phyloP scores from a whole-genome alignment of 2,797 vertebrate genomes.

The Ataeniobius toweri region DNA sequence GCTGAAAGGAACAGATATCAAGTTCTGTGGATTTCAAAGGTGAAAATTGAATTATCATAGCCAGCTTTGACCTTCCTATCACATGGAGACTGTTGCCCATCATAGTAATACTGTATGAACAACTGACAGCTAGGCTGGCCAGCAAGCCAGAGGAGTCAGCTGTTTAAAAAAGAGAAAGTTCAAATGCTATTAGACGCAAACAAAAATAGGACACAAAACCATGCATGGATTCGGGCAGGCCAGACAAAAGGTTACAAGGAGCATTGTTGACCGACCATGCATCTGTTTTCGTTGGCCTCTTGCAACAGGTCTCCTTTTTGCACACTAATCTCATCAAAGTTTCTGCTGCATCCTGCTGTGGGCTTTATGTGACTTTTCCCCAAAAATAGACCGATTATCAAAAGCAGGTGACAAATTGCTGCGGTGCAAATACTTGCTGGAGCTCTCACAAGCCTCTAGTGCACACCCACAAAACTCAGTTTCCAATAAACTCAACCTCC shows the following conservation, averaged over 20 bases:
- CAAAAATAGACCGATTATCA: slow-evolving; percentile 56
- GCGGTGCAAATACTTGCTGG: slow-evolving; percentile 46
- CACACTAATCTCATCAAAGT: slow-evolving; percentile 44
- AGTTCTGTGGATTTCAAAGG: not conserved
- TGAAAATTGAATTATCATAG: slow-evolving; percentile 18
- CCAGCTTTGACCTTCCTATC: slow-evolving; percentile 23
- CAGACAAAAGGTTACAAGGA: slow-evolving; percentile 57
- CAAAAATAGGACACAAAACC: slow-evolving; percentile 55
- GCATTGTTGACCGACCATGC: slow-evolving; percentile 73
- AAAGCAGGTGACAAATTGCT: slow-evolving; percentile 58
- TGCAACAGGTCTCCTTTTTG: slow-evolving; percentile 47
- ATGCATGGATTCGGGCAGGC: slow-evolving; percentile 18
- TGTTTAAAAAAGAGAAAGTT: slow-evolving; percentile 11
- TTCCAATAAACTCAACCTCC: slow-evolving; percentile 67
- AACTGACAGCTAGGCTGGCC: slow-evolving; percentile 42
- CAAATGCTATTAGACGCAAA: slow-evolving; percentile 34
- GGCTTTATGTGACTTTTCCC: slow-evolving; percentile 43
- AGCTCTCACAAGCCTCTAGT: slow-evolving; percentile 38
- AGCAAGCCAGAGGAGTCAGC: slow-evolving; percentile 8
- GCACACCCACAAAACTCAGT: slow-evolving; percentile 21
- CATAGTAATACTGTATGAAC: slow-evolving; percentile 21
- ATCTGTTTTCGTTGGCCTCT: slow-evolving; percentile 59
- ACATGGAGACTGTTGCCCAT: slow-evolving; percentile 19
- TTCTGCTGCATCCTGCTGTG: slow-evolving; percentile 42
- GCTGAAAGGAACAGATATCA: not conserved